Conservation (phyloP, 2,888 invertebrate species). For the Achlya flavicornis region DNA sequence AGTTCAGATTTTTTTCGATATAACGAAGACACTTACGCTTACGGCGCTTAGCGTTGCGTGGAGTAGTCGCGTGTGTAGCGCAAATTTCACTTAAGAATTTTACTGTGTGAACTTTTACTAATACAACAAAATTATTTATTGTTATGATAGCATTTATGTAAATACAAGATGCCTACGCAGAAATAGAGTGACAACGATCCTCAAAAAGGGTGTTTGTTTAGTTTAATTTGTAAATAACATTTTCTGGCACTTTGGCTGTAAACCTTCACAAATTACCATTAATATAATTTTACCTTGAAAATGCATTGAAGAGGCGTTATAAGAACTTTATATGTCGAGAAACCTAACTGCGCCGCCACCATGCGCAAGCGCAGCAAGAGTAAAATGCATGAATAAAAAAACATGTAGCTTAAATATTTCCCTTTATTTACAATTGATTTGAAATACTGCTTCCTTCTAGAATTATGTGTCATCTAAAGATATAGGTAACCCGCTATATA, state of each 20-base stretch:
- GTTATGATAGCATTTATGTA: not conserved
- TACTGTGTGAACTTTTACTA: constrained; percentile 14
- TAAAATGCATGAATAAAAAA: too few species aligned
- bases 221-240: not conserved
- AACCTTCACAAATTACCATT: not conserved
- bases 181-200: not conserved
- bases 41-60: constrained; percentile 69
- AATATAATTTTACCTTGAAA: not conserved
- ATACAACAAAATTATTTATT: not conserved
- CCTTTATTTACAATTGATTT: too few species aligned
- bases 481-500: too few species aligned
- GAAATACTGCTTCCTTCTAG: too few species aligned
- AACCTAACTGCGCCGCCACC: too few species aligned
- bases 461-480: too few species aligned
- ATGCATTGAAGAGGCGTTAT: too few species aligned
- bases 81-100: constrained; percentile 65
- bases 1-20: constrained; percentile 58
- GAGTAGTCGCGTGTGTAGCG: constrained; percentile 62
- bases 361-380: too few species aligned
- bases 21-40: constrained; percentile 65
- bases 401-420: too few species aligned
- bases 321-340: too few species aligned
- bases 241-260: too few species aligned
- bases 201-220: not conserved
- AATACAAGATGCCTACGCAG: not conserved